Evolutionary conservation across 2,888 invertebrate genomes (phyloP), one percentile per base, ranked within the genome.

Genomic region (Tiliacea aurago): DNA sequence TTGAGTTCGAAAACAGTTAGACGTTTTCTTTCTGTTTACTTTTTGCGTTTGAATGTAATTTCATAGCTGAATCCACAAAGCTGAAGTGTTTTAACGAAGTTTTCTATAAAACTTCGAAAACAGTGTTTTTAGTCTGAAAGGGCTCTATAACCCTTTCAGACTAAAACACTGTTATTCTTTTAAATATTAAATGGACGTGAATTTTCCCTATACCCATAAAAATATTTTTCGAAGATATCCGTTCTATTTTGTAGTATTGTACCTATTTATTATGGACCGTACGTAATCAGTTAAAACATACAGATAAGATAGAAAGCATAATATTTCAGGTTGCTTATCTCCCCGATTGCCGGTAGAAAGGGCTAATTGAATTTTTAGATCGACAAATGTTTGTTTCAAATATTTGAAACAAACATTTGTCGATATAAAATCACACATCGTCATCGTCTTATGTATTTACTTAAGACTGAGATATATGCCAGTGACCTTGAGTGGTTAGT

Each of bases 281-380:
- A 2, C 33, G n/a, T 69, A 62, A 71, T 70, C 70, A 64, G 55
- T 68, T 33, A 68, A 70, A 63, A 69, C 23, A 49, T 13, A 53
- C 5, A 67, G 75, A 70, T 80, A 80, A 73, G 64, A 80, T 75
- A 80, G 45, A 75, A 61, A 71, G 45, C 18, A 71, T 63, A 20
- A 64, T 51, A 59, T 64, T 59, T 64, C 33, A 56, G 15, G 33
- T 37, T 56, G 13, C 13, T 80, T 80, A 75, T 71, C 68, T 69
- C 41, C n/a, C 18, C 7, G 23, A 74, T 58, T 59, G 43, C 23
- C 11, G 11, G 20, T 64, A 61, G 23, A 75, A 70, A 64, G 20
- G 23, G 33, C 23, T 67, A 53, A 72, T 64, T 64, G 33, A 55
- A 55, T 55, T 47, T 62, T 33, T 33, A 11, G 11, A 73, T 68